These are phyloP conservation scores for Ptilorrhoa leucosticta DNA, from an alignment of 2,113 vertebrate genomes.

Conservation along the genomic window DNA sequence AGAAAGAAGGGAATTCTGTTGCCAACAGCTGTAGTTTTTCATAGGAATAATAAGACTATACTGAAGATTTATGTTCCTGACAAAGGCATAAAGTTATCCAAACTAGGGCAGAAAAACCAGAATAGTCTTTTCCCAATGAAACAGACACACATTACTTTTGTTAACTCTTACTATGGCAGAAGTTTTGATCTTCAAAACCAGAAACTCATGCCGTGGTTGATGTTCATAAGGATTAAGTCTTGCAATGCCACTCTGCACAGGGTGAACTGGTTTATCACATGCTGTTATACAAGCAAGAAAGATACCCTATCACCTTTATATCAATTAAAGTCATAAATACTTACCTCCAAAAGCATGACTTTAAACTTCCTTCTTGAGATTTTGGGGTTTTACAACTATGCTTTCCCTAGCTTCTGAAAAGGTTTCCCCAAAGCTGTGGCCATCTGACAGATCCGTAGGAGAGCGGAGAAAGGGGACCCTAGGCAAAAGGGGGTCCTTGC, in stretches of 20 bases:
- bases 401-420: neutral
- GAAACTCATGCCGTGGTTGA: neutral
- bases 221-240: neutral
- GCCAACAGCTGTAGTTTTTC: slow-evolving; percentile 72
- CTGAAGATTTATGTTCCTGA: slow-evolving; percentile 57
- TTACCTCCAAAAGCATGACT: neutral
- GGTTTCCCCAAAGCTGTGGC: neutral
- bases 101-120: slow-evolving; percentile 1
- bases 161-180: neutral
- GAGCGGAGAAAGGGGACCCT: neutral
- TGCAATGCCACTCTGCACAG: neutral
- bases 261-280: neutral
- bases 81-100: slow-evolving; percentile 44
- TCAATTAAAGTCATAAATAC: neutral
- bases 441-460: neutral
- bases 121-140: neutral
- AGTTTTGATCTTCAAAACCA: neutral
- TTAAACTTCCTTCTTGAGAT: neutral
- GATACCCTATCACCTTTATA: neutral
- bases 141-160: neutral
- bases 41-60: slow-evolving; percentile 63
- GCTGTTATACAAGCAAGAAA: neutral
- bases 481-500: neutral
- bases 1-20: slow-evolving; percentile 70
- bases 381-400: neutral